phyloP scores from a whole-genome alignment of 2,797 vertebrate genomes.

The Rhynchonycteris naso region DNA sequence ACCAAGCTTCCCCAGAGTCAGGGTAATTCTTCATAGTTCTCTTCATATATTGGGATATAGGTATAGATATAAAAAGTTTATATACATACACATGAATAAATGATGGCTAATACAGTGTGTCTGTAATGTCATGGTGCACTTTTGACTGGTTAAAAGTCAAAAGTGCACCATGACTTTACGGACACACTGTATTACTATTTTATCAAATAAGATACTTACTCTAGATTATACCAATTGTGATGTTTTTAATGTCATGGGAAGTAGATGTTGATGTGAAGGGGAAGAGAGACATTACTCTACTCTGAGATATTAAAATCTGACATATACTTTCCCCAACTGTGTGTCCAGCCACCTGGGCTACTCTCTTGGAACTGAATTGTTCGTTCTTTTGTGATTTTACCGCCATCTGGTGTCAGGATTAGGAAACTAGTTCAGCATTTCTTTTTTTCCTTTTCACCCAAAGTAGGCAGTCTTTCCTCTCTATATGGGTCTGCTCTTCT shows the following conservation, averaged over 20 bases:
- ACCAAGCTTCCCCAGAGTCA: background rate
- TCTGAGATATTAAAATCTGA: background rate
- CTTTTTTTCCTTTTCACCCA: background rate
- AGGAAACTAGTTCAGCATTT: slow-evolving; percentile 47
- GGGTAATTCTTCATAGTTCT: background rate
- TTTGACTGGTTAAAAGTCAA: too few relatives aligned
- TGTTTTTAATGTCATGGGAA: background rate
- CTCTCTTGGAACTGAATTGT: background rate
- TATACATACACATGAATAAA: background rate
- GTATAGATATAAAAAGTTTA: background rate
- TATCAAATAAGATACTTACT: background rate
- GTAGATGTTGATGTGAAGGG: background rate
- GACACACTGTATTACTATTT: background rate
- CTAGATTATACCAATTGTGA: background rate
- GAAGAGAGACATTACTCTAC: background rate
- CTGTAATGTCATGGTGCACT: too few relatives aligned
- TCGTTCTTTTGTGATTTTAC: slow-evolving; percentile 50
- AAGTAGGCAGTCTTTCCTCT: background rate
- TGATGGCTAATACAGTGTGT: background rate
- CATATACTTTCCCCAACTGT: too few relatives aligned
- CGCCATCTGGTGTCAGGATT: slow-evolving; percentile 70
- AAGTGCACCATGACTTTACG: too few relatives aligned
- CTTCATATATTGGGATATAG: background rate
- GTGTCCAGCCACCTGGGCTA: background rate
- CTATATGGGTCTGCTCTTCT: background rate